Conservation (phyloP, 2,888 invertebrate genomes). For the Synanthedon formicaeformis region DNA sequence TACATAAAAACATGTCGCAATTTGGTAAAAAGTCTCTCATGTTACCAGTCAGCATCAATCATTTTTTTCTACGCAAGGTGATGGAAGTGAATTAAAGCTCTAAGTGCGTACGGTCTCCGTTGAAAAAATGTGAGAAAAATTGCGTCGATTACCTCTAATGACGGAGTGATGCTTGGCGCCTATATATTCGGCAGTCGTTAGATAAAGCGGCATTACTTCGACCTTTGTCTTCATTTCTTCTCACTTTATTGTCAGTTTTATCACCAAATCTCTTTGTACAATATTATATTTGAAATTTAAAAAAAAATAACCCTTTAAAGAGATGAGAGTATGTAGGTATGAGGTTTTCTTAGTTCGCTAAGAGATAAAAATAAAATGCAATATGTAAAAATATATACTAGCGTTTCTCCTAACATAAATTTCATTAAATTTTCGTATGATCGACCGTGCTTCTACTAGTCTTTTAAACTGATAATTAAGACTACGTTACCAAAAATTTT, state of each 20-base stretch:
- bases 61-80: conserved; percentile 44
- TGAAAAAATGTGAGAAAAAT: conserved; percentile 59
- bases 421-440: no score
- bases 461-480: no score
- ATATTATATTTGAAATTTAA: no score
- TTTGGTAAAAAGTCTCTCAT: conserved; percentile 36
- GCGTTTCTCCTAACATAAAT: no score
- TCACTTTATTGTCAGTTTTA: conserved; percentile 14
- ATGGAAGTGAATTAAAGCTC: conserved; percentile 48
- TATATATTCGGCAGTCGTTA: conserved; percentile 38
- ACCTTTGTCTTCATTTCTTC: conserved; percentile 29
- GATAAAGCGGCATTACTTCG: conserved; percentile 28
- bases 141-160: conserved; percentile 52
- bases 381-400: no score
- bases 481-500: no score
- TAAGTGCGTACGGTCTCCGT: conserved; percentile 40
- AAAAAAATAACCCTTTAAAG: no score
- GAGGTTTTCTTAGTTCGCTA: no score
- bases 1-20: conserved; percentile 30
- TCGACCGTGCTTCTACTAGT: no score
- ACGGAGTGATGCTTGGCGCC: conserved; percentile 33
- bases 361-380: no score
- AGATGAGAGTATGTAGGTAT: no score
- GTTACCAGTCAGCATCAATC: conserved; percentile 44
- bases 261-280: no score